A percentile compares a stretch with the other conserved stretches of the same genome.
Evolutionary conservation across 2,888 invertebrate genomes (phyloP).

Genomic region (Plagodis dolabraria): DNA sequence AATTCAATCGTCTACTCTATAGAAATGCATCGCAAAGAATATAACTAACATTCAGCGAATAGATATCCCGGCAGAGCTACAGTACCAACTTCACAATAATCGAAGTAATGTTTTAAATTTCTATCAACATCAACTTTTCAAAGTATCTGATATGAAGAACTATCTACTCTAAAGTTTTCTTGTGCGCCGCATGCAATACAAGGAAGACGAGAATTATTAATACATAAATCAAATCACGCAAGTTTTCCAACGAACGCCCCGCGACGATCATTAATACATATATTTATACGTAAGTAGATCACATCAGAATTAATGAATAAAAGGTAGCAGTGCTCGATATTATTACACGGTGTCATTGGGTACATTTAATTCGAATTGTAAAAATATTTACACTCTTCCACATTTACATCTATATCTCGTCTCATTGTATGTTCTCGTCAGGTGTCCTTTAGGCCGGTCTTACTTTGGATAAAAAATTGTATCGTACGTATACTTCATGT

Average conservation of each 20-base stretch:
- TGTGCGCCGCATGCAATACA: slow-evolving; percentile 77
- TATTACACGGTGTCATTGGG: slow-evolving; percentile 66
- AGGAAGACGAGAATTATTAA: slow-evolving; percentile 74
- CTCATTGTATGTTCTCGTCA: too few species aligned
- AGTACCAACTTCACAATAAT: slow-evolving; percentile 46
- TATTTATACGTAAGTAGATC: slow-evolving; percentile 63
- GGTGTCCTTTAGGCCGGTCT: too few species aligned
- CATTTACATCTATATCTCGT: slow-evolving; percentile 22
- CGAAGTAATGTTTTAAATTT: slow-evolving; percentile 48
- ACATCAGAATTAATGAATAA: slow-evolving; percentile 69
- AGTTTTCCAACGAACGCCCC: slow-evolving; percentile 72
- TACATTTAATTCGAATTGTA: slow-evolving; percentile 71
- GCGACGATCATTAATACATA: slow-evolving; percentile 46
- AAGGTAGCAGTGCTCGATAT: slow-evolving; percentile 68
- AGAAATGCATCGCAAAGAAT: not conserved
- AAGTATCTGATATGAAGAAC: slow-evolving; percentile 76
- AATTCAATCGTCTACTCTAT: too few species aligned
- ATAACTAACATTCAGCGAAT: slow-evolving; percentile 11
- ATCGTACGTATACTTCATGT: not conserved
- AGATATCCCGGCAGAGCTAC: slow-evolving; percentile 10
- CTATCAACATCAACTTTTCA: slow-evolving; percentile 59
- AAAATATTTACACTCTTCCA: slow-evolving; percentile 70
- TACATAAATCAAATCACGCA: slow-evolving; percentile 55
- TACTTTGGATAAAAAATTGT: too few species aligned
- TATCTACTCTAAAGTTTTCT: slow-evolving; percentile 63